Percentiles rank a stretch among this genome's conserved stretches.
Conservation (phyloP, 30 jellyfish, hydroid and myxozoan genomes). For the Aurelia aurita region DNA sequence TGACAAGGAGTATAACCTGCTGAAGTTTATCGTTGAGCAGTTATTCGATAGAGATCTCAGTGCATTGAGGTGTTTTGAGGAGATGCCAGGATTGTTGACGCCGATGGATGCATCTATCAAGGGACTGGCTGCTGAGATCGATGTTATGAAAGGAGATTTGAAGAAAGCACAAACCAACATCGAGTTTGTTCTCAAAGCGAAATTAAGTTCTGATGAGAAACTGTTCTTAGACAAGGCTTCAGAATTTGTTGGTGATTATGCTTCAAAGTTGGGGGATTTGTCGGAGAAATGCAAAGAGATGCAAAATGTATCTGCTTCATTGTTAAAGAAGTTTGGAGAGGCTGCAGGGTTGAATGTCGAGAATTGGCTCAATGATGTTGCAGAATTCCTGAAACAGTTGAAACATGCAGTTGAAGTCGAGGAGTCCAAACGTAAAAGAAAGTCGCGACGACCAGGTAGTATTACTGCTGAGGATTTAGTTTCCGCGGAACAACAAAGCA, state of each 20-base stretch:
- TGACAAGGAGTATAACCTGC: slow-evolving; percentile 74
- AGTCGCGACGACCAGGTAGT: slow-evolving; percentile 68
- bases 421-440: slow-evolving; percentile 62
- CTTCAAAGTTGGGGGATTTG: slow-evolving; percentile 30
- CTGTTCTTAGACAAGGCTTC: slow-evolving; percentile 52
- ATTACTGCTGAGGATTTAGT: slow-evolving; percentile 15
- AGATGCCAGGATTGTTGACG: slow-evolving; percentile 58
- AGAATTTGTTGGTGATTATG: slow-evolving; percentile 39
- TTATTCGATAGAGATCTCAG: slow-evolving; percentile 71
- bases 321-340: slow-evolving; percentile 85
- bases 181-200: slow-evolving; percentile 35
- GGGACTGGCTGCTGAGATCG: slow-evolving; percentile 88
- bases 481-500: background rate
- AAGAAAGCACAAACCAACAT: slow-evolving; percentile 54
- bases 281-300: slow-evolving; percentile 59
- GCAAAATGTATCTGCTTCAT: slow-evolving; percentile 42
- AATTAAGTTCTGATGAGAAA: slow-evolving; percentile 15
- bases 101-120: slow-evolving; percentile 92
- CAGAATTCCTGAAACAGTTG: slow-evolving; percentile 82
- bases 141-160: slow-evolving; percentile 83
- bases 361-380: slow-evolving; percentile 81
- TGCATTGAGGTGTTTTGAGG: slow-evolving; percentile 83
- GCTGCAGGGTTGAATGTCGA: slow-evolving; percentile 57
- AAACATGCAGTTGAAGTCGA: slow-evolving; percentile 77
- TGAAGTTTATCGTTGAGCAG: slow-evolving; percentile 84